Evolutionary conservation across 2,113 vertebrate species (phyloP).

Genomic region (Lasiurus cinereus): DNA sequence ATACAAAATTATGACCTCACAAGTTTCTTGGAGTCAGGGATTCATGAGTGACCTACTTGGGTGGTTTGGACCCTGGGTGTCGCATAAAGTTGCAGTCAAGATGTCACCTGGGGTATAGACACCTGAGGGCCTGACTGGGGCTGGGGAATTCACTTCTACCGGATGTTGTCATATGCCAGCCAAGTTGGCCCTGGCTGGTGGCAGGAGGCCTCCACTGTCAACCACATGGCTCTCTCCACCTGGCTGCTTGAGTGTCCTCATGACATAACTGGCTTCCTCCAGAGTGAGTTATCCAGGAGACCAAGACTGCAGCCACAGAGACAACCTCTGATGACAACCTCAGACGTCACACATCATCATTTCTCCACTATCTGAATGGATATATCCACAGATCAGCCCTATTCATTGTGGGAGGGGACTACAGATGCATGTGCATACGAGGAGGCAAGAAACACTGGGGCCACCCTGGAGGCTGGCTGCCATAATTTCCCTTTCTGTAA

Average conservation of each 20-base stretch:
- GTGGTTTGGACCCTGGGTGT: background rate
- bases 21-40: background rate
- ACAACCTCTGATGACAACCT: background rate
- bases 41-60: background rate
- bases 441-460: background rate
- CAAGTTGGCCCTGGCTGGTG: background rate
- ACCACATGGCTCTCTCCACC: rapidly evolving
- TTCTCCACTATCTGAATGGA: background rate
- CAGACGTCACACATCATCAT: background rate
- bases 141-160: background rate
- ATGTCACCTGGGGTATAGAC: rapidly evolving
- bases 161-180: background rate
- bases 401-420: background rate
- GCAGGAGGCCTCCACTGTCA: background rate
- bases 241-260: background rate
- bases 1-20: background rate
- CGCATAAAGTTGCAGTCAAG: background rate
- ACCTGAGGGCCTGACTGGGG: background rate
- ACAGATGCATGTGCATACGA: background rate
- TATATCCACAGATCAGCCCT: background rate
- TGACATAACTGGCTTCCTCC: background rate
- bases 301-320: background rate
- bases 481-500: background rate
- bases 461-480: background rate
- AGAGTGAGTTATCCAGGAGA: too few species aligned